Evolutionary conservation across 2,113 vertebrate species (phyloP).

Genomic region (Desmodus rotundus): DNA sequence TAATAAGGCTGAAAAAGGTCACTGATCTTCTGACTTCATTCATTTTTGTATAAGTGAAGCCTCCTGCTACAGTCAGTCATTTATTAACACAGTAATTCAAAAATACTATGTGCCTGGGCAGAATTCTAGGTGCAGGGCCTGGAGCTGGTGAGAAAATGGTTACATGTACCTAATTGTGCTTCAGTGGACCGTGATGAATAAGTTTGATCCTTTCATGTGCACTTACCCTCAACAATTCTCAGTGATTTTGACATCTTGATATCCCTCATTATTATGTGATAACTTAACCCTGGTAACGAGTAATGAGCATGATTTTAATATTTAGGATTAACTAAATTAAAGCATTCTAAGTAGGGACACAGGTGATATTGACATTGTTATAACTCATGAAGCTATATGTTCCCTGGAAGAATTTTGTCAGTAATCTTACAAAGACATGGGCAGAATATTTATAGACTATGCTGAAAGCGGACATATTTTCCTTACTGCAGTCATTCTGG

Average conservation of each 20-base stretch:
- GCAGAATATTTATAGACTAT: not conserved
- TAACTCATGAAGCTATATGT: conserved; percentile 19
- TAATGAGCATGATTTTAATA: conserved; percentile 31
- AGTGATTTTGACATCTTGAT: conserved; percentile 51
- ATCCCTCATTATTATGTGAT: conserved; percentile 56
- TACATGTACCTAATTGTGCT: not conserved
- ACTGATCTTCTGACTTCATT: not conserved
- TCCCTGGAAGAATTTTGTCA: conserved; percentile 35
- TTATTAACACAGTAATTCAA: not conserved
- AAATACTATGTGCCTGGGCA: not conserved
- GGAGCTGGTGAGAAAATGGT: not conserved
- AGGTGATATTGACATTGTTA: conserved; percentile 23
- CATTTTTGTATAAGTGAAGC: not conserved
- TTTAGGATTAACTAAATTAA: conserved; percentile 35
- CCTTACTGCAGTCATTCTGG: not conserved
- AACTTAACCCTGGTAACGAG: conserved; percentile 4
- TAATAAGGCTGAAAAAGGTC: not conserved
- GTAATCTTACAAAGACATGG: not conserved
- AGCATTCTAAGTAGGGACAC: conserved; percentile 10
- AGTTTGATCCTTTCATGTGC: not conserved
- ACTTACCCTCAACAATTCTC: conserved; percentile 47
- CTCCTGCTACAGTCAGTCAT: not conserved
- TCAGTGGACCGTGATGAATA: not conserved
- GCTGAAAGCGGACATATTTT: not conserved
- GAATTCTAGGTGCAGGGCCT: not conserved